Conservation (phyloP, 1,140 invertebrate species). For the Penaeus indicus region DNA sequence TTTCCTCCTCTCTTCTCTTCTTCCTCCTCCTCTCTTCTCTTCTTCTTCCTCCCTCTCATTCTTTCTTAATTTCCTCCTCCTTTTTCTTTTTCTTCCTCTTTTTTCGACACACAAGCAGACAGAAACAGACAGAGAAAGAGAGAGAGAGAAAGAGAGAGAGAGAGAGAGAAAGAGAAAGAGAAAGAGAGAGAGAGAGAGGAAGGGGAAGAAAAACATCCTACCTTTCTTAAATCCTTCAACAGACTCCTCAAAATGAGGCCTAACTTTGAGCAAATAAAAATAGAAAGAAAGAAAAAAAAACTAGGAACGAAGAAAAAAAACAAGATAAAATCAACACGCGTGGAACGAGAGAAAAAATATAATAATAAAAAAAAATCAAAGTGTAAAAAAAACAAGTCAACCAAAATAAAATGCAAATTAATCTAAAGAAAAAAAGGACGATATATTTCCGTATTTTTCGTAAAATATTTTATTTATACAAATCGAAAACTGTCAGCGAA, state of each 20-base stretch:
- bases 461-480: too few relatives aligned
- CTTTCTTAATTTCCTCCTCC: neutral
- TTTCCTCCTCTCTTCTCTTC: neutral
- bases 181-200: conserved; percentile 34
- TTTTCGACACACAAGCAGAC: neutral
- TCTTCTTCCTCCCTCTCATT: neutral
- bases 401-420: too few relatives aligned
- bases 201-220: neutral
- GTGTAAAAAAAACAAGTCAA: too few relatives aligned
- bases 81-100: neutral
- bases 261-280: neutral
- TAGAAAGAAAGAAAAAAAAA: neutral
- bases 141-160: conserved; percentile 4
- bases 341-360: too few relatives aligned
- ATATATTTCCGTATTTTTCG: too few relatives aligned
- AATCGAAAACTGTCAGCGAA: too few relatives aligned
- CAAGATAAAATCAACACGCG: too few relatives aligned
- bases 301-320: neutral
- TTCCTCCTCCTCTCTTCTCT: neutral
- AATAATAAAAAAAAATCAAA: too few relatives aligned
- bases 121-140: neutral
- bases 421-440: too few relatives aligned
- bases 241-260: neutral
- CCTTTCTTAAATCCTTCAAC: neutral
- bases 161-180: conserved; percentile 24